These are phyloP conservation scores for Atrina japonica DNA, from an alignment of 2,888 invertebrate genomes.

Conservation along the genomic window DNA sequence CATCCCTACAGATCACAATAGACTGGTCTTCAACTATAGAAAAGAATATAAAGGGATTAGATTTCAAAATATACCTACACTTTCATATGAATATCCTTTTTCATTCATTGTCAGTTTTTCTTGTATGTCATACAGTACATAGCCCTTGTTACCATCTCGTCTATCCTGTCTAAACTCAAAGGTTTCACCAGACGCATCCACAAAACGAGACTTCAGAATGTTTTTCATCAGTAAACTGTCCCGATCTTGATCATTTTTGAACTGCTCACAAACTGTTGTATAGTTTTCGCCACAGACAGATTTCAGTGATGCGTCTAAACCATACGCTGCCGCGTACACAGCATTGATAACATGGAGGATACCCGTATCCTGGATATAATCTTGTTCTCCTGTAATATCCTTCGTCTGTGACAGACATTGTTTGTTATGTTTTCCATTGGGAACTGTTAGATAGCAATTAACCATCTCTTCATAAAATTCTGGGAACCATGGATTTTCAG, in stretches of 20 bases:
- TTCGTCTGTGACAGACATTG: conserved; percentile 54
- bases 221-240: conserved; percentile 57
- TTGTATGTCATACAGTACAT: conserved; percentile 60
- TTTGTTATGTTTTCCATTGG: conserved; percentile 49
- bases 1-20: too few species aligned
- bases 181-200: conserved; percentile 61
- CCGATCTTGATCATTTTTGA: conserved; percentile 54
- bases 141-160: conserved; percentile 73
- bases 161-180: conserved; percentile 64
- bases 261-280: conserved; percentile 71
- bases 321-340: conserved; percentile 75
- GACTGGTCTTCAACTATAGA: too few species aligned
- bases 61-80: conserved; percentile 40
- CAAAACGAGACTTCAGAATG: conserved; percentile 64
- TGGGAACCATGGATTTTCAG: conserved; percentile 81
- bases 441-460: conserved; percentile 75
- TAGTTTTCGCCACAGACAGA: conserved; percentile 68
- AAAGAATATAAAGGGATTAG: too few species aligned
- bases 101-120: conserved; percentile 29
- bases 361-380: conserved; percentile 71
- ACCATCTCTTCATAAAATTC: conserved; percentile 80
- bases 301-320: conserved; percentile 67
- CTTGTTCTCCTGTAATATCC: conserved; percentile 53
- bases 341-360: conserved; percentile 77
- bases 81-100: conserved; percentile 45